These are phyloP conservation scores for Tachycineta bicolor DNA, from an alignment of 2,113 vertebrate genomes.

Conservation along the genomic window DNA sequence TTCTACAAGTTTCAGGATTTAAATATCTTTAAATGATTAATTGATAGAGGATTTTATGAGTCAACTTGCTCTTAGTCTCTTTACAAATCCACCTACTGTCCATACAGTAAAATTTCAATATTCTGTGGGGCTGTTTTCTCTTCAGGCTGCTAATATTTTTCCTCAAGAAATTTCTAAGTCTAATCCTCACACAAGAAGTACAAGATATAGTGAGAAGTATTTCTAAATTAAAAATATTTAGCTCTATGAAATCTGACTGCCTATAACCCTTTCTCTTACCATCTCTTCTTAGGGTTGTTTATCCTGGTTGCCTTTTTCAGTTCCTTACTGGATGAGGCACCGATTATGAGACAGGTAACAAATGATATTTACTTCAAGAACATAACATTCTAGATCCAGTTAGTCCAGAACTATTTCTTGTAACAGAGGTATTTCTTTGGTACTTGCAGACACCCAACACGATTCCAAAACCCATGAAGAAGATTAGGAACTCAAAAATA, in stretches of 20 bases:
- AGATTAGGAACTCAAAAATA: background rate
- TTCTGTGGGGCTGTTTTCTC: conserved; percentile 16
- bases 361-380: background rate
- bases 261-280: background rate
- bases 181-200: background rate
- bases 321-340: background rate
- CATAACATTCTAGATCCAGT: background rate
- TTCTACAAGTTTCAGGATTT: conserved; percentile 32
- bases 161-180: background rate
- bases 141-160: background rate
- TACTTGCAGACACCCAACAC: background rate
- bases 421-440: background rate
- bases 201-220: background rate
- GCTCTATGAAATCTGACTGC: background rate
- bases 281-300: background rate
- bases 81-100: conserved; percentile 66
- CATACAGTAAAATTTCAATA: conserved; percentile 18
- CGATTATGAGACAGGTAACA: background rate
- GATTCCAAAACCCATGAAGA: background rate
- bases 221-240: background rate
- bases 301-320: background rate
- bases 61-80: conserved; percentile 57
- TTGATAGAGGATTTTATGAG: conserved; percentile 41
- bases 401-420: background rate
- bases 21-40: conserved; percentile 47